These are phyloP conservation scores for Loris lydekkerianus DNA, from an alignment of 2,797 vertebrate species.

Conservation along the genomic window DNA sequence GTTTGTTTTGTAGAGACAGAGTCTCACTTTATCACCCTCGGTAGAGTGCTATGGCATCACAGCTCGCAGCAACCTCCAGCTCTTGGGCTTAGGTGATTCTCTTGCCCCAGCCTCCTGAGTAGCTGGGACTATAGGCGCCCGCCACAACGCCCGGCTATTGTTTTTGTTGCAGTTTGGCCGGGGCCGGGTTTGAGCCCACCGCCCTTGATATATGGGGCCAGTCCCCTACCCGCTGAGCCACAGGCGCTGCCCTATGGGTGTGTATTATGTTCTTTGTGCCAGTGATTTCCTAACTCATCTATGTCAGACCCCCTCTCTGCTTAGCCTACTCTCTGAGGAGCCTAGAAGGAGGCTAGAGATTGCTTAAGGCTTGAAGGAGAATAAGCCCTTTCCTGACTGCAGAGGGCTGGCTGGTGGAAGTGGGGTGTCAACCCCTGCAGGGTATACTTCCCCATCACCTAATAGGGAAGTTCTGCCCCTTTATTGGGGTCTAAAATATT, in stretches of 20 bases:
- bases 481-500: constrained; percentile 23
- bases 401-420: not conserved
- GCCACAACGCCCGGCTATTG: no score
- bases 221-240: no score
- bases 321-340: not conserved
- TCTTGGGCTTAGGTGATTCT: no score
- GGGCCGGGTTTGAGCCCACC: no score
- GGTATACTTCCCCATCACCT: not conserved
- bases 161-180: no score
- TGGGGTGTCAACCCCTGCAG: not conserved
- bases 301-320: not conserved
- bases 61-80: no score
- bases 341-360: not conserved
- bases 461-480: not conserved
- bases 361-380: constrained; percentile 37
- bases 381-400: not conserved
- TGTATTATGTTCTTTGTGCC: not conserved
- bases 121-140: no score
- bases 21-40: no score
- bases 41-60: no score
- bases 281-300: not conserved
- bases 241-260: not conserved
- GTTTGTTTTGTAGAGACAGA: no score
- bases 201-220: no score
- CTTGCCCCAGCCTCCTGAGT: no score